These are phyloP conservation scores for Mobula hypostoma DNA, from an alignment of 2,113 vertebrate genomes.

Conservation along the genomic window DNA sequence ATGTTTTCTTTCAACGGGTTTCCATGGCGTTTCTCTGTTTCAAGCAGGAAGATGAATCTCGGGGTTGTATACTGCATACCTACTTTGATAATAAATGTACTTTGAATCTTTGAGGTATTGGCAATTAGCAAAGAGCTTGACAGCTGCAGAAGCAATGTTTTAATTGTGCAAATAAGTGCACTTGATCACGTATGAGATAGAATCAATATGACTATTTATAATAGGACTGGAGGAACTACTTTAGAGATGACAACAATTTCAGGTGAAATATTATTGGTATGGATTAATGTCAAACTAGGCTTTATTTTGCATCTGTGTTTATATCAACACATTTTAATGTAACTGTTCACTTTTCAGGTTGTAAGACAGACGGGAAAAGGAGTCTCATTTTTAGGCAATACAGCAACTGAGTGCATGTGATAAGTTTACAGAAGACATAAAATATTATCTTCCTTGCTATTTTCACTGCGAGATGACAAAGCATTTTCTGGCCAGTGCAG, in stretches of 20 bases:
- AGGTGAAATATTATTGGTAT: not conserved
- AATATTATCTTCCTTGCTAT: conserved; percentile 24
- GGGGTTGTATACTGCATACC: no score
- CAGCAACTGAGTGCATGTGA: not conserved
- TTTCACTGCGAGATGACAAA: conserved; percentile 21
- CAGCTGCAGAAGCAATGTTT: not conserved
- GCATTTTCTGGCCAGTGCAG: not conserved
- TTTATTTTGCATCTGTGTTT: not conserved
- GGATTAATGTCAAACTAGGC: not conserved
- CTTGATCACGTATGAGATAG: not conserved
- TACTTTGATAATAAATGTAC: no score
- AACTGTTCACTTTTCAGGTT: conserved; percentile 4
- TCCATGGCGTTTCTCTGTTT: no score
- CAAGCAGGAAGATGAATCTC: no score
- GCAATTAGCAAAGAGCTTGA: not conserved
- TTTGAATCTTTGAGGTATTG: not conserved
- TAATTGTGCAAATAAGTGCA: not conserved
- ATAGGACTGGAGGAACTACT: not conserved
- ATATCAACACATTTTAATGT: not conserved
- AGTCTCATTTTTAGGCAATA: not conserved
- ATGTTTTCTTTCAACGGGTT: no score
- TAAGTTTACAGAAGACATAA: not conserved
- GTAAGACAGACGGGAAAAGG: not conserved
- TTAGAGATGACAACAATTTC: not conserved
- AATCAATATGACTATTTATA: not conserved